Evolutionary conservation across 2,113 vertebrate genomes (phyloP), one percentile per base, ranked within the genome.

Genomic region (Marmota monax): DNA sequence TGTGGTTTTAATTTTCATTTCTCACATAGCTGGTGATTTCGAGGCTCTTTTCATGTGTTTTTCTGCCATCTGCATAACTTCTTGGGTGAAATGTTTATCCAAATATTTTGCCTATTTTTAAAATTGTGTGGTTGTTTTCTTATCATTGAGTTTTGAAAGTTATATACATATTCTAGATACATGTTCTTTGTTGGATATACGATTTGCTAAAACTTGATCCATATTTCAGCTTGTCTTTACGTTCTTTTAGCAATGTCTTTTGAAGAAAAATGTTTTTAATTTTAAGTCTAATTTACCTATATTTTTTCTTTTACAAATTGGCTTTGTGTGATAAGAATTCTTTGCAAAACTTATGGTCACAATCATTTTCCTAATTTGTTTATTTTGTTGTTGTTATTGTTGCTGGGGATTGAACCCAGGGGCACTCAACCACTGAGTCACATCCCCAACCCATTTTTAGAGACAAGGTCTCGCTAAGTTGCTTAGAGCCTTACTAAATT

Each of bases 1-100:
- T 72, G 74, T 56, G 83, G 29, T 80, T 86, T 79, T 91, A 69
- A 84, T 77, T 77, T 84, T 34, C 78, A 76, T 69, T 94, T 94
- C 42, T 10, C 73, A 76, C 73, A 67, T 8, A 45, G 74, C 10
- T 83, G 65, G 74, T 27, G 25, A 67, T 67, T 61, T 42, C 53
- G 77, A 88, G 20, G 58, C 63, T 86, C 34, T 67, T 94, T 95
- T 73, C 74, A 74, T n/a, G 29, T 79, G n/a, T 29, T 91, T 65
- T 27, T 65, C 83, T 45, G 67, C n/a, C n/a, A 90, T 45, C 48
- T 45, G 7, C n/a, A 45, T 58, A 17, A 69, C 69, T 76, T 85
- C 58, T 85, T 90, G 42, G 65, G 29, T 73, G n/a, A 91, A n/a
- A 14, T 92, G 42, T 73, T 65, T 51, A 42, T 86, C 84, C 65